Percentiles rank a stretch among this genome's conserved stretches.
Evolutionary conservation across 2,113 vertebrate genomes (phyloP).

Genomic region (Brachirus orientalis): DNA sequence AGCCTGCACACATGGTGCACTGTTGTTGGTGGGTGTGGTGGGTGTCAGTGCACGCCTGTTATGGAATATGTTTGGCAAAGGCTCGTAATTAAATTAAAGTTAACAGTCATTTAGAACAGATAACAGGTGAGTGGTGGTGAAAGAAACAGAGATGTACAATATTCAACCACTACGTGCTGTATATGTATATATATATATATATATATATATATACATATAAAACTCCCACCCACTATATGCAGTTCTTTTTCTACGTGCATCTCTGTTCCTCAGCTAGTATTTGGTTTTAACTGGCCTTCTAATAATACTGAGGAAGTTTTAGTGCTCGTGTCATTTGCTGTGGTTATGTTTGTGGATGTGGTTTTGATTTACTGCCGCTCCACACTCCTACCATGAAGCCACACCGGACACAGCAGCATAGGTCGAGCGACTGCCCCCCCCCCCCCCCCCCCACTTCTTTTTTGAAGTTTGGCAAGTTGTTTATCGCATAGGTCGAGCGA

Average conservation of each 20-base stretch:
- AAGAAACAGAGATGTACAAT: too few relatives aligned
- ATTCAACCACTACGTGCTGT: too few relatives aligned
- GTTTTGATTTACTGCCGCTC: constrained; percentile 9
- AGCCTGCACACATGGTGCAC: not conserved
- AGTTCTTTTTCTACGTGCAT: too few relatives aligned
- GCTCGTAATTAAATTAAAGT: constrained; percentile 1
- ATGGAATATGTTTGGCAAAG: not conserved
- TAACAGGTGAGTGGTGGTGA: too few relatives aligned
- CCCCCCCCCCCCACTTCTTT: too few relatives aligned
- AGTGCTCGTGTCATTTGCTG: constrained; percentile 28
- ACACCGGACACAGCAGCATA: constrained; percentile 1
- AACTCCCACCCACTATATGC: too few relatives aligned
- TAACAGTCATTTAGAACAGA: not conserved
- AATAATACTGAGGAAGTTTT: not conserved
- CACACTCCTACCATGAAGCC: constrained; percentile 24
- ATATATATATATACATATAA: too few relatives aligned
- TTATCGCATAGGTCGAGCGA: not conserved
- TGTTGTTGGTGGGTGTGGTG: not conserved
- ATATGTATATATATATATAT: too few relatives aligned
- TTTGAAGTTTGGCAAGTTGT: too few relatives aligned
- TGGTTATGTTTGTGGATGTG: constrained; percentile 22
- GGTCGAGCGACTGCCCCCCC: too few relatives aligned
- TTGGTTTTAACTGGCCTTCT: not conserved
- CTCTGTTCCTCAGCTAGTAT: not conserved
- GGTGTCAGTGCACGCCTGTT: not conserved